Evolutionary conservation across 2,113 vertebrate genomes (phyloP).

Genomic region (Onychostoma macrolepis): DNA sequence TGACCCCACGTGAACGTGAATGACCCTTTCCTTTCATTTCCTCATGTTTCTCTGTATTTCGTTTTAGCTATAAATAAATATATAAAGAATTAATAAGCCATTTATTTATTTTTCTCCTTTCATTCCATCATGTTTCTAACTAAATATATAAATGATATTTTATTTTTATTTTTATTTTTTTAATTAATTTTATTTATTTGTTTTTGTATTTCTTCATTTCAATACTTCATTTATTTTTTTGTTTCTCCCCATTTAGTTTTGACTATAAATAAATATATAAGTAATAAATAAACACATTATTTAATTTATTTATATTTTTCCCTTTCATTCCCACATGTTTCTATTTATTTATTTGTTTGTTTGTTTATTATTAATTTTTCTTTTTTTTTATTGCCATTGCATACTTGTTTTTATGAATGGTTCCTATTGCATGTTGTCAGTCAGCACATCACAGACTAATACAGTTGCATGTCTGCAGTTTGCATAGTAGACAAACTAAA

Average conservation of each 20-base stretch:
- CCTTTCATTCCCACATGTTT: too few relatives aligned
- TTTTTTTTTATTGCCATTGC: not conserved
- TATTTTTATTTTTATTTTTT: too few relatives aligned
- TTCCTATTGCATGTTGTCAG: constrained; percentile 39
- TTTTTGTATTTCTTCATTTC: too few relatives aligned
- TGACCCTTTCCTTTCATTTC: not conserved
- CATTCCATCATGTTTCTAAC: too few relatives aligned
- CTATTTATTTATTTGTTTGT: not conserved
- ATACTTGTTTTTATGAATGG: not conserved
- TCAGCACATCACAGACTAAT: constrained; percentile 17
- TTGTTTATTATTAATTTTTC: not conserved
- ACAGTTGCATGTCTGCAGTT: constrained; percentile 14
- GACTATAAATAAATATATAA: not conserved
- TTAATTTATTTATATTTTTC: not conserved
- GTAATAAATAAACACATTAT: not conserved
- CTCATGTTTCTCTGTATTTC: not conserved
- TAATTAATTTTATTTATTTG: too few relatives aligned
- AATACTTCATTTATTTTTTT: too few relatives aligned
- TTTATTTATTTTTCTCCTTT: too few relatives aligned
- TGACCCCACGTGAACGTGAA: constrained; percentile 32
- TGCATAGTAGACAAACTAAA: constrained; percentile 4
- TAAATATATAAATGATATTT: too few relatives aligned
- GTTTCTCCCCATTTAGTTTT: too few relatives aligned
- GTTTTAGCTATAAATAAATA: not conserved
- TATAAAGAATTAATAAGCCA: not conserved